These are phyloP conservation scores for Drosophila nr. perissopoda DNA, from an alignment of 2,888 invertebrate species.

Conservation along the genomic window DNA sequence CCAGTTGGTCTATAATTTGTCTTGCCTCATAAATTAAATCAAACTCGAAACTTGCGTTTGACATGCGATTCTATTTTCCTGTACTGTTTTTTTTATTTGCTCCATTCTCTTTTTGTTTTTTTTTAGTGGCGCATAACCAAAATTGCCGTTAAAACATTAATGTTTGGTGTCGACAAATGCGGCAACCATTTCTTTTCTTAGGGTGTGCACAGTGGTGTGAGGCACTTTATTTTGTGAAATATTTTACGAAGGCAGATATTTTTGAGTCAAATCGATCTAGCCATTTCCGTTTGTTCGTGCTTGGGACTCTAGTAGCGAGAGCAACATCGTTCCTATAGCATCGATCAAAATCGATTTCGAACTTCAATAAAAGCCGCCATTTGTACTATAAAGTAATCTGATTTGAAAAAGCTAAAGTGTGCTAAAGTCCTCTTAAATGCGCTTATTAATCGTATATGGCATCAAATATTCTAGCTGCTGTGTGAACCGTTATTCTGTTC, in stretches of 20 bases:
- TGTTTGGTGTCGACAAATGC: conserved; percentile 45
- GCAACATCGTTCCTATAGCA: not conserved
- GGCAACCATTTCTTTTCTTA: conserved; percentile 13
- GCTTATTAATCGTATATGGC: not conserved
- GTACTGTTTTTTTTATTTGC: conserved; percentile 20
- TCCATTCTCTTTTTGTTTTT: conserved; percentile 12
- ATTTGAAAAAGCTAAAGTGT: no score
- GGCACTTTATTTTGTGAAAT: not conserved
- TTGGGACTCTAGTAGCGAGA: not conserved
- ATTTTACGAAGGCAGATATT: not conserved
- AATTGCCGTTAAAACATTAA: conserved; percentile 70
- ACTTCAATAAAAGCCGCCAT: not conserved
- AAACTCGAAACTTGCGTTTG: conserved; percentile 73
- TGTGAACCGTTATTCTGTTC: not conserved
- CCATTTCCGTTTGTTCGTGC: not conserved
- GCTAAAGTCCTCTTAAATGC: not conserved
- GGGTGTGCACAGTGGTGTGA: conserved; percentile 33
- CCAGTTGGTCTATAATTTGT: conserved; percentile 57
- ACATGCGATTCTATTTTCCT: conserved; percentile 68
- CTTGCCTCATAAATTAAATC: conserved; percentile 77
- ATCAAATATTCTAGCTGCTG: not conserved
- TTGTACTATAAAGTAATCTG: not conserved
- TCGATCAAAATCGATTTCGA: not conserved
- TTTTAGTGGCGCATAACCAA: conserved; percentile 44
- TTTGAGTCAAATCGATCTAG: not conserved